Conservation (phyloP, 1,140 invertebrate genomes). For the Leptinotarsa texana region DNA sequence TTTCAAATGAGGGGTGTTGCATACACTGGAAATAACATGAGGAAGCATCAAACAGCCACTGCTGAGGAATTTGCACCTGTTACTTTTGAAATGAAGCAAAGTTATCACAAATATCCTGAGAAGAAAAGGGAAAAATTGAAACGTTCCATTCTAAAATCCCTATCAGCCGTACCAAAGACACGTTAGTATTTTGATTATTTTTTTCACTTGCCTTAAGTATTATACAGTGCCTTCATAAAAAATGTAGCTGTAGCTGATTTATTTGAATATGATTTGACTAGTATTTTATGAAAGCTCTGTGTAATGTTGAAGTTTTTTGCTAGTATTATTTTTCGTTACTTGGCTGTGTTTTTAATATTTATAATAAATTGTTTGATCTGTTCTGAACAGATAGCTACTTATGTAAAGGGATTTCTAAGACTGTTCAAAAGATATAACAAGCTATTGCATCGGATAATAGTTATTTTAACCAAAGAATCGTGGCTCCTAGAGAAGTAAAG, state of each 20-base stretch:
- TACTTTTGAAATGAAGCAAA: slow-evolving; percentile 48
- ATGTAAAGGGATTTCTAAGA: slow-evolving; percentile 16
- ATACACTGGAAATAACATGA: slow-evolving; percentile 99
- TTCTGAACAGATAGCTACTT: slow-evolving; percentile 9
- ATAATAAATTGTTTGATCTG: slow-evolving; percentile 7
- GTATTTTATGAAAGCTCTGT: slow-evolving; percentile 12
- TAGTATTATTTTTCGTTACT: slow-evolving; percentile 12
- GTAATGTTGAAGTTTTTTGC: slow-evolving; percentile 5
- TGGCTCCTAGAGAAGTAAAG: background rate
- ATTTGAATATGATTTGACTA: background rate
- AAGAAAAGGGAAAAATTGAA: slow-evolving; percentile 43
- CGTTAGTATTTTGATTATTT: slow-evolving; percentile 25
- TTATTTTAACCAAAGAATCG: background rate
- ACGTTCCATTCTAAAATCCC: slow-evolving; percentile 35
- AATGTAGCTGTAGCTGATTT: background rate
- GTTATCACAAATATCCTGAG: slow-evolving; percentile 50
- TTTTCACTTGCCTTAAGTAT: slow-evolving; percentile 9
- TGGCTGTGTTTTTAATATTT: slow-evolving; percentile 12
- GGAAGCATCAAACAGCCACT: slow-evolving; percentile 61
- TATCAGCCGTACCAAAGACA: slow-evolving; percentile 40
- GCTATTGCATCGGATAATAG: background rate
- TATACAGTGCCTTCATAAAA: slow-evolving; percentile 16
- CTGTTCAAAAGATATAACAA: background rate
- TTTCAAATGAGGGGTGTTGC: slow-evolving; percentile 98
- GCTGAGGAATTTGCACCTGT: slow-evolving; percentile 37